Conservation (phyloP, 2,113 vertebrate genomes). For the Platichthys stellatus region DNA sequence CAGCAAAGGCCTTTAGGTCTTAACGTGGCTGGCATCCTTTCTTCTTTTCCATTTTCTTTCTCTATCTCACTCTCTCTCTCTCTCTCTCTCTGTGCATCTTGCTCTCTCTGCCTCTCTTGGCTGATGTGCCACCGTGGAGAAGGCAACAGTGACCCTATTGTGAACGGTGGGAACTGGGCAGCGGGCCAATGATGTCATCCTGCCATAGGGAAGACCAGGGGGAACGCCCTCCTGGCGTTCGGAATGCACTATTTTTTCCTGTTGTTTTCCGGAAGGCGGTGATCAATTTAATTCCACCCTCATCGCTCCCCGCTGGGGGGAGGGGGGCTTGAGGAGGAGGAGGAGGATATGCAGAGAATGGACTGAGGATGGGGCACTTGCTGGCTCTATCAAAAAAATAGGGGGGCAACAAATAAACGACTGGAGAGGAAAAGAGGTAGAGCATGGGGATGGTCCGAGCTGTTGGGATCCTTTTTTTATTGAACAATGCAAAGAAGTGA, state of each 20-base stretch:
- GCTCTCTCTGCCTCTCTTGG: conserved; percentile 57
- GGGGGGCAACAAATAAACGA: conserved; percentile 20
- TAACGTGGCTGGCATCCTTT: conserved; percentile 46
- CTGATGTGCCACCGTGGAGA: conserved; percentile 66
- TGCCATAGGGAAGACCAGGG: conserved; percentile 70
- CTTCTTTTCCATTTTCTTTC: conserved; percentile 27
- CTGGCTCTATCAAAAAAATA: not conserved
- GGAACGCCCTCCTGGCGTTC: conserved; percentile 75
- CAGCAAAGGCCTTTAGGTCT: conserved; percentile 46
- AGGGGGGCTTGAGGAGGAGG: conserved; percentile 38
- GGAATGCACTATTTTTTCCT: conserved; percentile 76
- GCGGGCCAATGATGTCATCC: conserved; percentile 81
- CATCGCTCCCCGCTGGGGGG: conserved; percentile 50
- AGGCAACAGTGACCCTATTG: conserved; percentile 79
- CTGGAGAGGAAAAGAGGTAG: conserved; percentile 22
- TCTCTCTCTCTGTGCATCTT: conserved; percentile 1
- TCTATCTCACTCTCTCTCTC: conserved; percentile 33
- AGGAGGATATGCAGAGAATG: conserved; percentile 36
- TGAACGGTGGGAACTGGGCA: conserved; percentile 80
- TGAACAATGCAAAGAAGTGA: conserved; percentile 67
- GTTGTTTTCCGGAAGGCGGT: conserved; percentile 77
- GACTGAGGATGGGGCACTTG: conserved; percentile 22
- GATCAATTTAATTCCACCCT: conserved; percentile 78
- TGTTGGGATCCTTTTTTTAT: conserved; percentile 43
- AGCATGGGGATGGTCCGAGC: conserved; percentile 35